phyloP scores from a whole-genome alignment of 2,797 vertebrate species.

The Fistularia tabacaria region DNA sequence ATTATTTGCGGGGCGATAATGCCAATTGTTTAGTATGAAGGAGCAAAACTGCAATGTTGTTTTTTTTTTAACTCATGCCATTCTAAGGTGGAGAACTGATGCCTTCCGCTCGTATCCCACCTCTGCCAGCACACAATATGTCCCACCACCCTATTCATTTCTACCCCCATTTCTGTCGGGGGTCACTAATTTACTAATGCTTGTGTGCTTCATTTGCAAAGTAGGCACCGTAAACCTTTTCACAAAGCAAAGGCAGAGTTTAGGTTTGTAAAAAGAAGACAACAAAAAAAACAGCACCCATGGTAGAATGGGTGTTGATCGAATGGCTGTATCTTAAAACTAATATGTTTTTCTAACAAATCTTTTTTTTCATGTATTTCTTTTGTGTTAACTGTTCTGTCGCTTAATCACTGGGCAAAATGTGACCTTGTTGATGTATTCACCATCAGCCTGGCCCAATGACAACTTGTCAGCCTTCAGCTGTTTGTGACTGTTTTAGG shows the following conservation, averaged over 20 bases:
- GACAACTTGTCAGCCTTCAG: constrained; percentile 44
- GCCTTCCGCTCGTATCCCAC: constrained; percentile 27
- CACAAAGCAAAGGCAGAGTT: constrained; percentile 1
- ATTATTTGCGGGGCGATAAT: constrained; percentile 14
- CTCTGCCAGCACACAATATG: constrained; percentile 21
- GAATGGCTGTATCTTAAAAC: constrained; percentile 27
- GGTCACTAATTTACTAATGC: constrained; percentile 8
- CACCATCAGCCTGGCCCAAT: constrained; percentile 23
- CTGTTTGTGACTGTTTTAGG: constrained; percentile 47
- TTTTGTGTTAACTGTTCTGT: constrained; percentile 10
- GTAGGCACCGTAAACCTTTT: neutral
- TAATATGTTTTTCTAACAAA: constrained; percentile 25
- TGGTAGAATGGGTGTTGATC: constrained; percentile 6
- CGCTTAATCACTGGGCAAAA: too few species aligned
- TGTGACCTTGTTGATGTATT: constrained; percentile 18
- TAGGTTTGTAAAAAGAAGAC: neutral
- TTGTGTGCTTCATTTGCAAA: constrained; percentile 15
- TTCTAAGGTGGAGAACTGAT: constrained; percentile 23
- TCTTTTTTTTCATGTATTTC: constrained; percentile 6
- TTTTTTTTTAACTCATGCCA: constrained; percentile 30
- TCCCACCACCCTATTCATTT: constrained; percentile 8
- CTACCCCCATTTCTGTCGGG: constrained; percentile 67
- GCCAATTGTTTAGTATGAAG: constrained; percentile 34
- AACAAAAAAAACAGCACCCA: neutral
- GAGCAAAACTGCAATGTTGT: constrained; percentile 26